These are phyloP conservation scores for Poeciliopsis presidionis DNA, from an alignment of 2,797 vertebrate genomes.

Conservation along the genomic window DNA sequence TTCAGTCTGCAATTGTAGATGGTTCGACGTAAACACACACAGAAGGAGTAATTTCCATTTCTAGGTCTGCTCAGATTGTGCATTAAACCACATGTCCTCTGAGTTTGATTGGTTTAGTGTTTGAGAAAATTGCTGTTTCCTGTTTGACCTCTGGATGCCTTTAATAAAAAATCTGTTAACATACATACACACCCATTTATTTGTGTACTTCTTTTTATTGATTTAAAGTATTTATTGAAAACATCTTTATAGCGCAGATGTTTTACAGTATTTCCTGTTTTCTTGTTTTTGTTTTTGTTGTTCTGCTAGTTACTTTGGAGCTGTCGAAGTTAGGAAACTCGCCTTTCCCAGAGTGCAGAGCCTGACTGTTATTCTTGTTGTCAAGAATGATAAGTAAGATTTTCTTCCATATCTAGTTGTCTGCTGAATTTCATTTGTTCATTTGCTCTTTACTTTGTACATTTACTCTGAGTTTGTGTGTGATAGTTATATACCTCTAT, in stretches of 20 bases:
- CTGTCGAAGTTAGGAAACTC: neutral
- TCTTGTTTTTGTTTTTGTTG: neutral
- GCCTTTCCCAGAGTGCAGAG: neutral
- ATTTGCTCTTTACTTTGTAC: neutral
- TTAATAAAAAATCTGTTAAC: neutral
- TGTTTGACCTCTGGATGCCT: neutral
- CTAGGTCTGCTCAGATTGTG: neutral
- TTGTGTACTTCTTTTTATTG: neutral
- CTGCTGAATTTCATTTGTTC: neutral
- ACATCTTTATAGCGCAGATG: neutral
- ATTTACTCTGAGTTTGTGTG: no score
- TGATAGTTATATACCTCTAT: neutral
- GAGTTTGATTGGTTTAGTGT: neutral
- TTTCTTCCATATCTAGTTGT: neutral
- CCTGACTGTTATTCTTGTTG: constrained; percentile 6
- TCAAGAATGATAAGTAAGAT: constrained; percentile 5
- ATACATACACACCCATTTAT: neutral
- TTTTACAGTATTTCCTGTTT: neutral
- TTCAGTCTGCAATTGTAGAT: neutral
- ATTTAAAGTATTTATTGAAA: neutral
- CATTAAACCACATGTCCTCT: neutral
- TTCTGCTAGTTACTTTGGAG: neutral
- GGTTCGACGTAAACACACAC: neutral
- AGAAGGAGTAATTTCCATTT: neutral
- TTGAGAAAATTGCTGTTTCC: neutral